Percentiles rank a stretch among this genome's conserved stretches.
Evolutionary conservation across 2,113 vertebrate species (phyloP).

Genomic region (Trichechus manatus): DNA sequence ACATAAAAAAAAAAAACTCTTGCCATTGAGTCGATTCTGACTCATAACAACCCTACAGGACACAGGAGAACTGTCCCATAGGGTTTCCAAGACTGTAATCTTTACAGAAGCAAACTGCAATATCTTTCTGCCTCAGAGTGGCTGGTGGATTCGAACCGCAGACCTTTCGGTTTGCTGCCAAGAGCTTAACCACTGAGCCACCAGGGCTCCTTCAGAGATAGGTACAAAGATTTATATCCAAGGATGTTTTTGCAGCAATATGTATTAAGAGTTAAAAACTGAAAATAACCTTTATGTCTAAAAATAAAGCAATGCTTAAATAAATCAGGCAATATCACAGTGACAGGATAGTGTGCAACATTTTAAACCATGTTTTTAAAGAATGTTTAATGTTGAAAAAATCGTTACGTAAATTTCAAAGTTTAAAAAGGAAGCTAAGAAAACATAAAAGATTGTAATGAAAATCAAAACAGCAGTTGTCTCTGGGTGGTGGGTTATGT

Average conservation of each 20-base stretch:
- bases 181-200: background rate
- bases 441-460: background rate
- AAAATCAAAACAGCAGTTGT: background rate
- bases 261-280: background rate
- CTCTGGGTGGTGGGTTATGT: background rate
- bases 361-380: constrained; percentile 43
- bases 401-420: constrained; percentile 18
- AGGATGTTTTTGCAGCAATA: constrained; percentile 14
- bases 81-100: no score
- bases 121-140: no score
- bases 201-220: background rate
- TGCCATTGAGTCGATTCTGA: no score
- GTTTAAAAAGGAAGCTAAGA: constrained; percentile 22
- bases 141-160: no score
- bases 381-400: background rate
- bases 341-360: background rate
- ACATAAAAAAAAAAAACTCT: background rate
- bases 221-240: background rate
- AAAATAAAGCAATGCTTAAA: constrained; percentile 42
- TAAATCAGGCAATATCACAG: background rate
- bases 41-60: no score
- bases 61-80: no score
- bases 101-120: no score
- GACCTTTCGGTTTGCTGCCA: background rate
- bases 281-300: constrained; percentile 37